Evolutionary conservation across 2,888 invertebrate genomes (phyloP).

Genomic region (Diachrysia chrysitis): DNA sequence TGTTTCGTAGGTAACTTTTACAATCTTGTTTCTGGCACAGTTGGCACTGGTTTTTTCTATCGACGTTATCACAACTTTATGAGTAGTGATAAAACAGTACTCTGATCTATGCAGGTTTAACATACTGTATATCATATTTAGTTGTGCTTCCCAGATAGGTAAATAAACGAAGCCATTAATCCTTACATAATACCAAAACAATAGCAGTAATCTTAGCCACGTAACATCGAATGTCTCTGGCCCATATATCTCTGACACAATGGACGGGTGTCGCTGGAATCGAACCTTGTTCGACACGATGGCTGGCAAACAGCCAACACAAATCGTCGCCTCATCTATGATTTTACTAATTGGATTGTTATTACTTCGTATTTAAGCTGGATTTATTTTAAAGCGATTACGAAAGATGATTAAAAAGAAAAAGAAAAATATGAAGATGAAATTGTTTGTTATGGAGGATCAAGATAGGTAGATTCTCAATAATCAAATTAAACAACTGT

Average conservation of each 20-base stretch:
- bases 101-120: too few species aligned
- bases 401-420: not conserved
- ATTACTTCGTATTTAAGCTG: conserved; percentile 13
- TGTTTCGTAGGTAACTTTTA: too few species aligned
- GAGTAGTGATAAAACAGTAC: too few species aligned
- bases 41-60: too few species aligned
- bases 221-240: conserved; percentile 29
- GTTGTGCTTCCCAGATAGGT: not conserved
- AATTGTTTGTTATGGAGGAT: too few species aligned
- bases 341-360: conserved; percentile 55
- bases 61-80: too few species aligned
- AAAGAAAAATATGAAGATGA: not conserved
- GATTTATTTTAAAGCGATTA: not conserved
- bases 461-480: too few species aligned
- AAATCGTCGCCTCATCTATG: conserved; percentile 46
- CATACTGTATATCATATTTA: not conserved
- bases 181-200: conserved; percentile 12
- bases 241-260: conserved; percentile 38
- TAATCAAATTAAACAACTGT: too few species aligned
- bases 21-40: too few species aligned
- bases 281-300: conserved; percentile 56
- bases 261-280: conserved; percentile 45
- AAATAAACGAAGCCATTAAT: not conserved
- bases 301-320: conserved; percentile 51
- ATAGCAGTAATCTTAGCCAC: conserved; percentile 13